Evolutionary conservation across 2,797 vertebrate species (phyloP).

Genomic region (Hipposideros larvatus): DNA sequence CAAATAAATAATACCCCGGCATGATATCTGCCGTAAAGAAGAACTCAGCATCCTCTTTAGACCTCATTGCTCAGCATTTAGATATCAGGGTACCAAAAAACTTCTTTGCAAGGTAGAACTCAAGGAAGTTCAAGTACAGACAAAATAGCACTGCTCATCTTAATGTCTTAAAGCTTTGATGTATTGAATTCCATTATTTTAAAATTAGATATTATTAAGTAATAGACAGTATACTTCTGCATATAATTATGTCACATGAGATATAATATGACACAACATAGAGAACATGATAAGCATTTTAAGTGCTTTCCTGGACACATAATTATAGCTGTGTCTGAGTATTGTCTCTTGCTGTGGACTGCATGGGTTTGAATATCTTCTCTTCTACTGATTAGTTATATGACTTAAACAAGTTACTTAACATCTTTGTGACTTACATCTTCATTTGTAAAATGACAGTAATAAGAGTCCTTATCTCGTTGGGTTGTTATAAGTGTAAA

Average conservation of each 20-base stretch:
- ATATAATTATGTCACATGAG: not conserved
- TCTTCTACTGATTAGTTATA: not conserved
- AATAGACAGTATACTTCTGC: not conserved
- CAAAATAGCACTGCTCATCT: not conserved
- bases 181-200: slow-evolving; percentile 30
- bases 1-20: slow-evolving; percentile 24
- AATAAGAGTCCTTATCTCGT: not conserved
- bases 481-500: not conserved
- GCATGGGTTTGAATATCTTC: not conserved
- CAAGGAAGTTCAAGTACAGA: not conserved
- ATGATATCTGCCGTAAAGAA: not conserved
- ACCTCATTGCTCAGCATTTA: not conserved
- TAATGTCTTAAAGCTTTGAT: slow-evolving; percentile 2
- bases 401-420: not conserved
- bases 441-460: not conserved
- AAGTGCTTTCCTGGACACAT: not conserved
- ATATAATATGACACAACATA: not conserved
- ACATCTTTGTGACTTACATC: not conserved
- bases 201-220: not conserved
- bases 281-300: slow-evolving; percentile 37
- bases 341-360: not conserved
- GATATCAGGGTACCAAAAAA: slow-evolving; percentile 1
- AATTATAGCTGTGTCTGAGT: not conserved
- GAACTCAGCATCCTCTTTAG: slow-evolving; percentile 10
- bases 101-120: not conserved